Conservation (phyloP, 1,140 invertebrate genomes). For the Drosophila erecta region DNA sequence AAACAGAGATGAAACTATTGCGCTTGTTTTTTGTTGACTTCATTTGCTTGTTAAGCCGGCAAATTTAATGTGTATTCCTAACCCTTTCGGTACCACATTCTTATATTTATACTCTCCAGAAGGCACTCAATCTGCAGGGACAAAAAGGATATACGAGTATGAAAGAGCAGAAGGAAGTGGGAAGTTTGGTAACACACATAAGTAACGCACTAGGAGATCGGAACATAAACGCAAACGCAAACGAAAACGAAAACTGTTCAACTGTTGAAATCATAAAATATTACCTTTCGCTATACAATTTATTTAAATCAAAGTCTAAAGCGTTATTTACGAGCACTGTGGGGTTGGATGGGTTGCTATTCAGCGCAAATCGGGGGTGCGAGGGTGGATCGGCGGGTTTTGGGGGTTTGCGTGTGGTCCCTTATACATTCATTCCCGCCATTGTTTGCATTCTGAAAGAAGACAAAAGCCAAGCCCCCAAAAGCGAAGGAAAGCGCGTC, state of each 20-base stretch:
- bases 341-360: conserved; percentile 38
- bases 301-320: conserved; percentile 83
- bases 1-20: too few species aligned
- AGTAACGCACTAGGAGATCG: conserved; percentile 51
- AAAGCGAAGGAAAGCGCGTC: conserved; percentile 66
- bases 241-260: conserved; percentile 38
- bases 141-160: conserved; percentile 14
- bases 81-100: conserved; percentile 15
- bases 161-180: neutral
- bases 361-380: conserved; percentile 3
- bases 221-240: conserved; percentile 27
- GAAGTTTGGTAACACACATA: neutral
- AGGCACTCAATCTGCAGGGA: conserved; percentile 57
- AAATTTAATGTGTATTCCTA: conserved; percentile 17
- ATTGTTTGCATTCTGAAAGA: conserved; percentile 78
- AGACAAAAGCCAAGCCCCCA: conserved; percentile 79
- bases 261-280: conserved; percentile 80
- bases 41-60: neutral
- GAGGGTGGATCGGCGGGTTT: conserved; percentile 22
- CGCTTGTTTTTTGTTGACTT: neutral
- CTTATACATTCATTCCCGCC: conserved; percentile 55
- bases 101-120: conserved; percentile 55
- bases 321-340: conserved; percentile 76
- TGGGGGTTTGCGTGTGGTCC: conserved; percentile 42
- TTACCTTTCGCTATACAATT: conserved; percentile 78